Percentiles rank a stretch among this genome's conserved stretches.
These are phyloP conservation scores for Phymastichus coffea DNA, from an alignment of 1,140 invertebrate genomes.

Conservation along the genomic window DNA sequence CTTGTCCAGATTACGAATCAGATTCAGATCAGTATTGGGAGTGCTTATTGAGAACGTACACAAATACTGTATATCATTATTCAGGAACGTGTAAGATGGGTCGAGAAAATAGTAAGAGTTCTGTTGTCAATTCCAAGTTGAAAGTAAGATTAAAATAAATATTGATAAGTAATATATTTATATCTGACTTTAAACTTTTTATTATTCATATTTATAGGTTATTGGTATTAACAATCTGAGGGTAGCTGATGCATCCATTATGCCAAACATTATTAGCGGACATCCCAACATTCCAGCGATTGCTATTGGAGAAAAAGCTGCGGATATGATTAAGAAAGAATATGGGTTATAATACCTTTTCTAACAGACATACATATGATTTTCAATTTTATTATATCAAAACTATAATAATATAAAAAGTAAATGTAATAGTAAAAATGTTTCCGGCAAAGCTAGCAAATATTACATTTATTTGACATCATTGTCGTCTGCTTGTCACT, in stretches of 20 bases:
- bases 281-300: not conserved
- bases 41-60: not conserved
- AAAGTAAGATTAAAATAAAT: not conserved
- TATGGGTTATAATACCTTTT: too few species aligned
- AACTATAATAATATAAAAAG: too few species aligned
- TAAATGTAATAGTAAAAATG: too few species aligned
- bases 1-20: not conserved
- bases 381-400: too few species aligned
- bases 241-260: slow-evolving; percentile 1
- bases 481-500: too few species aligned
- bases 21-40: not conserved
- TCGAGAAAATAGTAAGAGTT: not conserved
- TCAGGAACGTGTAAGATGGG: not conserved
- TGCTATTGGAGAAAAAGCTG: not conserved
- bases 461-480: too few species aligned
- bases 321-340: slow-evolving; percentile 2
- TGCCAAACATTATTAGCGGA: not conserved
- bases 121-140: not conserved
- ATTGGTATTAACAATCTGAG: not conserved
- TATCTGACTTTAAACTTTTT: not conserved
- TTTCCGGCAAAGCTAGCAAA: too few species aligned
- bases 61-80: not conserved
- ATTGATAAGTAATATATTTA: not conserved
- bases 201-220: not conserved
- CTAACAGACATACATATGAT: too few species aligned